Base-by-base conservation (phyloP, 1,140 invertebrate genomes). In the Grapholita molesta region DNA sequence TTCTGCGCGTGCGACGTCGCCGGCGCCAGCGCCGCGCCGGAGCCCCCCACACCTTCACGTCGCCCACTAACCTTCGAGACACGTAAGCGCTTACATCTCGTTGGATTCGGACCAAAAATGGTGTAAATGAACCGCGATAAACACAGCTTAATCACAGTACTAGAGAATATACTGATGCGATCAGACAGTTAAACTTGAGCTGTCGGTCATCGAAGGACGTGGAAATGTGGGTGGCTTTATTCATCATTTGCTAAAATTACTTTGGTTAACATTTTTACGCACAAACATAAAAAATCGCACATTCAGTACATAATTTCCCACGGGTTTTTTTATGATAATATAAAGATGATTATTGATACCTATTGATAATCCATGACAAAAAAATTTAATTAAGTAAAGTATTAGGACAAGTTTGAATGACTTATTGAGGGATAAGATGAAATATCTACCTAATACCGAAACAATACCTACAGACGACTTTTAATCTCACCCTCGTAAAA, bases 1-100 rank as follows among this genome's bases (percentile, higher is more conserved):
- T 76, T 90, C 78, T 88, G 86, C 71, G 70, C 68, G 57, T 57
- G 71, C 67, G 70, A 42, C 66, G 66, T 4, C 18, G 32, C 52
- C 53, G 68, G 67, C 68, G 64, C 71, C 6, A 75, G 69, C 67
- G n/a, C 70, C 38, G 68, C 72, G 69, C 77, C 70, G 70, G 77
- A 69, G 75, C 76, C 77, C 82, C 80, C 78, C 80, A 65, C 85
- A 78, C 84, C 85, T 85, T 86, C 81, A 78, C 77, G 64, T 79
- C 85, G 82, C 86, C 85, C 87, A 87, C 82, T 68, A 86, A 85
- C 87, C 85, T 89, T 86, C 82, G 76, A 75, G 85, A 90, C 88
- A 91, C 89, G 89, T 91, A 89, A 91, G 86, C 85, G 87, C 75
- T 89, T 70, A 84, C 87, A 89, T 87, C 83, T 89, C 84, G 67